These are phyloP conservation scores for Clepsis dumicolana DNA, from an alignment of 2,888 invertebrate species.

Conservation along the genomic window DNA sequence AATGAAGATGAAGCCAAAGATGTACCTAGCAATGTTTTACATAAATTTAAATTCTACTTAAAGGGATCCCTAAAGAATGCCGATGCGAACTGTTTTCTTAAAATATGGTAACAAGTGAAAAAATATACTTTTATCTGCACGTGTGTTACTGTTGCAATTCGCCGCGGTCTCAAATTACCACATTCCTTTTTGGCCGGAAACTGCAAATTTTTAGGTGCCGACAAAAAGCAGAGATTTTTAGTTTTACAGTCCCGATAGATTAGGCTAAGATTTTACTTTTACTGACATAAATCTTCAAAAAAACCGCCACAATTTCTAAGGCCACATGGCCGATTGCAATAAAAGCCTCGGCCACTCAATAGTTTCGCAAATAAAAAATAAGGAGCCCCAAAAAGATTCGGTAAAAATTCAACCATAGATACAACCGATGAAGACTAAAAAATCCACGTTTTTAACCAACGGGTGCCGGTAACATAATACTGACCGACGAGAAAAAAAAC, in stretches of 20 bases:
- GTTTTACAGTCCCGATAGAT: constrained; percentile 53
- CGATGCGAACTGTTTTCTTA: constrained; percentile 55
- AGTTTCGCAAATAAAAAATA: constrained; percentile 43
- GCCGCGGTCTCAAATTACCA: constrained; percentile 79
- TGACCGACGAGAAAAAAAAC: constrained; percentile 71
- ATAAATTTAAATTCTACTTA: background rate
- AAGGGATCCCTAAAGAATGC: constrained; percentile 23
- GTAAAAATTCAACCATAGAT: constrained; percentile 58
- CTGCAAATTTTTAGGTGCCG: constrained; percentile 70
- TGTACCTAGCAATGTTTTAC: too few relatives aligned
- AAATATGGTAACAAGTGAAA: constrained; percentile 65
- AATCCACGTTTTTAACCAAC: constrained; percentile 61
- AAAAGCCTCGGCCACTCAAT: constrained; percentile 13
- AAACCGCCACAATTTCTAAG: constrained; percentile 1
- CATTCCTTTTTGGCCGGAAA: constrained; percentile 78
- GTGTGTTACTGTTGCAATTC: constrained; percentile 76
- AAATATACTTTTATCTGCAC: constrained; percentile 68
- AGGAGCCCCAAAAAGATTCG: constrained; percentile 57
- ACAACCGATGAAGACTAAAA: constrained; percentile 57
- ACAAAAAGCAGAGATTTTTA: constrained; percentile 64
- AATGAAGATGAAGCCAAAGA: too few relatives aligned
- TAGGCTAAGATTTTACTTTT: constrained; percentile 29
- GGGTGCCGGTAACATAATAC: constrained; percentile 72
- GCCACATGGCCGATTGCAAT: constrained; percentile 29
- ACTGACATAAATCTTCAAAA: constrained; percentile 32